Evolutionary conservation across 2,888 invertebrate species (phyloP).

Genomic region (Gymnoscelis rufifasciata): DNA sequence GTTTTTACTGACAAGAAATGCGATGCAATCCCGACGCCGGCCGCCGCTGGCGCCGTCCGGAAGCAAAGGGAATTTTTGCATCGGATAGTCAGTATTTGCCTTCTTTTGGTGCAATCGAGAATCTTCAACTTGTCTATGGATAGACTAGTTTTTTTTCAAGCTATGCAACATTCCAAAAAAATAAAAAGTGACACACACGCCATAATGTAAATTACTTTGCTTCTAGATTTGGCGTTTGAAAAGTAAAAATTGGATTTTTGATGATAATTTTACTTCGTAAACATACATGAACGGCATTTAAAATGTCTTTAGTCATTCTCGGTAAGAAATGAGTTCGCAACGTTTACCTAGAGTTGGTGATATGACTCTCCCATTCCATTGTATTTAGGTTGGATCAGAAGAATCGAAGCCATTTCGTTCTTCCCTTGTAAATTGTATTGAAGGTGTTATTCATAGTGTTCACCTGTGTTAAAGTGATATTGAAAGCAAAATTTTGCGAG

Average conservation of each 20-base stretch:
- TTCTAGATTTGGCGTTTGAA: conserved; percentile 75
- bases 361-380: conserved; percentile 42
- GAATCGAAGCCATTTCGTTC: conserved; percentile 75
- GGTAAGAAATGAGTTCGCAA: conserved; percentile 57
- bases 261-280: conserved; percentile 55
- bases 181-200: conserved; percentile 78
- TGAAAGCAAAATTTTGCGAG: conserved; percentile 33
- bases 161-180: conserved; percentile 53
- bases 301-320: conserved; percentile 68
- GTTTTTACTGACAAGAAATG: background rate
- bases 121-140: conserved; percentile 10
- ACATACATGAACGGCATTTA: conserved; percentile 61
- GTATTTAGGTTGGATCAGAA: conserved; percentile 69
- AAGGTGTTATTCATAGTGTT: conserved; percentile 41
- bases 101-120: too few species aligned
- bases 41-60: too few species aligned
- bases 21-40: too few species aligned
- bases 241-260: conserved; percentile 62
- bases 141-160: conserved; percentile 7
- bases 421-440: conserved; percentile 51
- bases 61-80: too few species aligned
- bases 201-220: conserved; percentile 78
- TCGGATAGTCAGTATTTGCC: too few species aligned
- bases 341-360: conserved; percentile 32
- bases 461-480: conserved; percentile 31